Conservation (phyloP, 2,888 invertebrate genomes). For the Caenorhabditis zanzibari region DNA sequence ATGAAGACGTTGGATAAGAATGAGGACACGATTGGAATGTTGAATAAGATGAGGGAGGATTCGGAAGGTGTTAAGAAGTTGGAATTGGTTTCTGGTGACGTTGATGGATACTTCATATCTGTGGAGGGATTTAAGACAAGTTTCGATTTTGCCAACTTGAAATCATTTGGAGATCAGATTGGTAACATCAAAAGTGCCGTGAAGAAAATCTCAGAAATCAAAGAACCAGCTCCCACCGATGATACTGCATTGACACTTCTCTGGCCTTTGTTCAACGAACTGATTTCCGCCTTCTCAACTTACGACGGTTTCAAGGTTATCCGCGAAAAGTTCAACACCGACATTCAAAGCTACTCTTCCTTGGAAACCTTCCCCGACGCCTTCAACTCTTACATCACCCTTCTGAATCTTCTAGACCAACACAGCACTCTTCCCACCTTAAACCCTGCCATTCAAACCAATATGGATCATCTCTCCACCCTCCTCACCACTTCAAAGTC, state of each 20-base stretch:
- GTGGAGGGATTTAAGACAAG: neutral
- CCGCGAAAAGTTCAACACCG: neutral
- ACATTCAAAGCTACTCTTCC: neutral
- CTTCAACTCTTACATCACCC: neutral
- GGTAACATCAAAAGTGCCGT: no score
- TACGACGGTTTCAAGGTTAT: no score
- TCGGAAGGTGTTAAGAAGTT: neutral
- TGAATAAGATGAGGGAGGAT: neutral
- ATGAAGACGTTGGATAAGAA: neutral
- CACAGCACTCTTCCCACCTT: neutral
- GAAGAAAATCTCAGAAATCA: no score
- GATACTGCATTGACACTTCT: no score
- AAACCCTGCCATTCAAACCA: neutral
- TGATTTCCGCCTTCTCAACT: no score
- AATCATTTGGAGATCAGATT: neutral
- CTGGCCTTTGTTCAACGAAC: no score
- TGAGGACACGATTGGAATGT: neutral
- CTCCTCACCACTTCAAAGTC: neutral
- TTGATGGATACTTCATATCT: neutral
- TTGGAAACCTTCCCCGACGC: constrained; percentile 1
- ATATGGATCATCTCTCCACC: neutral
- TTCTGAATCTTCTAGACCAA: neutral
- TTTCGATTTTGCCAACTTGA: neutral
- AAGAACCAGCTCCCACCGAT: no score
- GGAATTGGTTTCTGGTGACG: neutral